Conservation (phyloP, 1,140 invertebrate genomes). For the Papilio polytes region DNA sequence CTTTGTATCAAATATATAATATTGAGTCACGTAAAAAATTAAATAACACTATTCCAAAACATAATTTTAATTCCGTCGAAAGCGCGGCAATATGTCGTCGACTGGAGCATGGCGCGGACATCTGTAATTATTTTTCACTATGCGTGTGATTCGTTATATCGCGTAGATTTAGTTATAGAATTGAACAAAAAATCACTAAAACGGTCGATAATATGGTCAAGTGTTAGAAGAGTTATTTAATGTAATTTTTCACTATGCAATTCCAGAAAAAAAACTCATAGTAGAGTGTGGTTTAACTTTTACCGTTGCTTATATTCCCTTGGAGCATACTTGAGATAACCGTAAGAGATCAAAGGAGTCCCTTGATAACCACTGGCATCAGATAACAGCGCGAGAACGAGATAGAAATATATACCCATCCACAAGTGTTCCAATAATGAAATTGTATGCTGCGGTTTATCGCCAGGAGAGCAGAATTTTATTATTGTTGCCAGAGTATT, state of each 20-base stretch:
- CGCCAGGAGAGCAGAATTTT: not conserved
- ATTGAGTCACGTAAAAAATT: too few relatives aligned
- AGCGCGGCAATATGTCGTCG: conserved; percentile 14
- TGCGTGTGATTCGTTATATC: conserved; percentile 6
- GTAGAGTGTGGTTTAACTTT: not conserved
- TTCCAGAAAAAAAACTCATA: not conserved
- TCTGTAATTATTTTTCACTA: conserved; percentile 27
- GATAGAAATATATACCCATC: not conserved
- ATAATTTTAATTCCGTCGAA: conserved; percentile 36
- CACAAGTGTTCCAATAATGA: conserved; percentile 5
- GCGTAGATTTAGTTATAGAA: not conserved
- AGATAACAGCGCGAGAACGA: not conserved
- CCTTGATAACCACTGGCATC: not conserved
- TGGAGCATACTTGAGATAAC: not conserved
- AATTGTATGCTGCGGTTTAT: not conserved
- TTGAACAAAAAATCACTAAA: not conserved
- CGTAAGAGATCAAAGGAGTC: conserved; percentile 2
- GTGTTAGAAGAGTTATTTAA: not conserved
- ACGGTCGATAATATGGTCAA: not conserved
- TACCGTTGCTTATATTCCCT: conserved; percentile 1
- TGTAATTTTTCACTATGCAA: not conserved
- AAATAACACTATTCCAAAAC: too few relatives aligned
- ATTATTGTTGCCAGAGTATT: not conserved
- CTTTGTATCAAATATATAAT: too few relatives aligned
- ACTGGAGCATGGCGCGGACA: conserved; percentile 1